Base-by-base conservation (phyloP, 2,888 invertebrate species). In the Labia minor region DNA sequence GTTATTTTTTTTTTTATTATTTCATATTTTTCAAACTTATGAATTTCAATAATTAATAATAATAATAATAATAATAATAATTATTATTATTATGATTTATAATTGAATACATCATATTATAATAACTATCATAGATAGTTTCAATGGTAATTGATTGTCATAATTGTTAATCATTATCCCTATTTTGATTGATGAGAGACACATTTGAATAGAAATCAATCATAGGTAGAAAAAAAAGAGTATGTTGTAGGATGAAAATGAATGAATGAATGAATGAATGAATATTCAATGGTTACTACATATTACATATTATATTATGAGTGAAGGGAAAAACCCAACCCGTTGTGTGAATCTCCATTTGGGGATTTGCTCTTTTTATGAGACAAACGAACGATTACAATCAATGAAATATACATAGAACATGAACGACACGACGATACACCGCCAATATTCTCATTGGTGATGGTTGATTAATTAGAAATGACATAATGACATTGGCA, bases 401-500 rank as follows among this genome's bases (percentile, higher is more conserved):
- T 49, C n/a, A 49, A 49, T 49, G 49, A 49, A 49, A 49, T 49
- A 49, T 49, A 49, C 49, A 49, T 49, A 49, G 11, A 6, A 49
- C 49, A 49, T n/a, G n/a, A n/a, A 14, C 49, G 3, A 49, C 49
- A 49, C 14, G 3, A 49, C 49, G n/a, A n/a, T n/a, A n/a, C n/a
- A n/a, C n/a, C n/a, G 49, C 3, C n/a, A 49, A n/a, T 49, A n/a
- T n/a, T n/a, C n/a, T 14, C n/a, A n/a, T 16, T 3, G 2, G 49
- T 49, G 49, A 10, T 49, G 49, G 4, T 11, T 4, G 49, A 49
- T 49, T 49, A 49, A 49, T 49, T 49, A 49, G 49, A 49, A 49
- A 49, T 49, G 49, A 49, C 49, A 49, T 49, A 49, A 49, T 49
- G 49, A 14, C n/a, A n/a, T n/a, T n/a, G n/a, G n/a, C n/a, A n/a